phyloP scores from a whole-genome alignment of 2,888 invertebrate genomes.

The Stenichneumon culpator region DNA sequence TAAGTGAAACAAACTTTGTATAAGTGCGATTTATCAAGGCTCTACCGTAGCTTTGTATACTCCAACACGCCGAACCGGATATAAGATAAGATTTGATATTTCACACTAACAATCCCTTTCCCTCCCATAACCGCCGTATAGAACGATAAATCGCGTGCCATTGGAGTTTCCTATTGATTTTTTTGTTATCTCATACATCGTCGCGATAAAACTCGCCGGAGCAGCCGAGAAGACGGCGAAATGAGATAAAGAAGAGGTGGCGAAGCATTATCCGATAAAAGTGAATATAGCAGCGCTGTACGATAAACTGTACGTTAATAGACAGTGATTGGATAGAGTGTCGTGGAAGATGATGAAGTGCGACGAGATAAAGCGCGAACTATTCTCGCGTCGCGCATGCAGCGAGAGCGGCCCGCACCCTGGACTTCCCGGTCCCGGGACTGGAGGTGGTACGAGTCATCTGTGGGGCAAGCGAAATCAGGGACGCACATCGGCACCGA shows the following conservation, averaged over 20 bases:
- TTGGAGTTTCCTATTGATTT: constrained; percentile 35
- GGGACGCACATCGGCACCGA: constrained; percentile 89
- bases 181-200: constrained; percentile 37
- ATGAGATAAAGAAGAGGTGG: background rate
- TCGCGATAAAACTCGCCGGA: constrained; percentile 24
- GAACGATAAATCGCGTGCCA: constrained; percentile 19
- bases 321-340: constrained; percentile 38
- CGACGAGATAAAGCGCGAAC: constrained; percentile 81
- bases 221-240: background rate
- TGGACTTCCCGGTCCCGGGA: constrained; percentile 84
- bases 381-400: constrained; percentile 87
- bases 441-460: constrained; percentile 85
- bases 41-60: background rate
- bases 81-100: background rate
- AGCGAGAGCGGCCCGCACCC: constrained; percentile 91
- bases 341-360: constrained; percentile 82
- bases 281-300: background rate
- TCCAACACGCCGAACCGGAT: background rate
- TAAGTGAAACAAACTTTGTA: background rate
- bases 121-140: background rate
- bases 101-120: background rate
- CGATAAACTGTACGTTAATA: constrained; percentile 1
- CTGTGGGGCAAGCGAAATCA: constrained; percentile 88
- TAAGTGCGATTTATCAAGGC: background rate
- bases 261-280: constrained; percentile 10